Conservation (phyloP, 2,888 invertebrate species). For the Agonum fuliginosum region DNA sequence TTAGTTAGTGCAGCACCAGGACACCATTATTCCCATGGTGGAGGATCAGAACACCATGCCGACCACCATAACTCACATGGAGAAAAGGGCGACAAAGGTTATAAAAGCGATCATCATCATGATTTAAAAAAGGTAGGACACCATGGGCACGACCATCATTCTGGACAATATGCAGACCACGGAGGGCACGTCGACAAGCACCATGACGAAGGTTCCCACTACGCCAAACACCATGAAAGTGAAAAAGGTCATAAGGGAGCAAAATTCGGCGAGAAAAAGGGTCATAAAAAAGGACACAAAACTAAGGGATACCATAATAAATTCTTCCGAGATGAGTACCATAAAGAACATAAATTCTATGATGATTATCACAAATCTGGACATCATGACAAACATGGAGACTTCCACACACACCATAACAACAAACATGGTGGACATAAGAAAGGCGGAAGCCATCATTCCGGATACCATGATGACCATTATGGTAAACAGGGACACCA, state of each 20-base stretch:
- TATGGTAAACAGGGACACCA: constrained; percentile 80
- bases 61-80: constrained; percentile 76
- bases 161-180: constrained; percentile 78
- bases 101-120: constrained; percentile 76
- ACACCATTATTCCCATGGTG: constrained; percentile 28
- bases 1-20: background rate
- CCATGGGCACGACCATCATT: constrained; percentile 77
- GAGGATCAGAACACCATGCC: constrained; percentile 70
- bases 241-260: constrained; percentile 81
- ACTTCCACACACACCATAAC: constrained; percentile 80
- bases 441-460: constrained; percentile 79
- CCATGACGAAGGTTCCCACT: constrained; percentile 79
- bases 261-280: constrained; percentile 84
- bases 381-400: constrained; percentile 81
- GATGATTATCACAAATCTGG: constrained; percentile 84
- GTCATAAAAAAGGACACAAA: constrained; percentile 85
- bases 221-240: constrained; percentile 80
- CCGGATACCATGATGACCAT: constrained; percentile 78
- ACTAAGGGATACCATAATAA: constrained; percentile 87
- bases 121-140: constrained; percentile 78
- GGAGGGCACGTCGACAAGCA: constrained; percentile 79
- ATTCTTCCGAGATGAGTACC: constrained; percentile 86
- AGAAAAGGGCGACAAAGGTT: constrained; percentile 74
- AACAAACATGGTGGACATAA: constrained; percentile 80
- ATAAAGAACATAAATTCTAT: constrained; percentile 86